These are phyloP conservation scores for Xanthostigma xanthostigma DNA, from an alignment of 2,888 invertebrate species.

Conservation along the genomic window DNA sequence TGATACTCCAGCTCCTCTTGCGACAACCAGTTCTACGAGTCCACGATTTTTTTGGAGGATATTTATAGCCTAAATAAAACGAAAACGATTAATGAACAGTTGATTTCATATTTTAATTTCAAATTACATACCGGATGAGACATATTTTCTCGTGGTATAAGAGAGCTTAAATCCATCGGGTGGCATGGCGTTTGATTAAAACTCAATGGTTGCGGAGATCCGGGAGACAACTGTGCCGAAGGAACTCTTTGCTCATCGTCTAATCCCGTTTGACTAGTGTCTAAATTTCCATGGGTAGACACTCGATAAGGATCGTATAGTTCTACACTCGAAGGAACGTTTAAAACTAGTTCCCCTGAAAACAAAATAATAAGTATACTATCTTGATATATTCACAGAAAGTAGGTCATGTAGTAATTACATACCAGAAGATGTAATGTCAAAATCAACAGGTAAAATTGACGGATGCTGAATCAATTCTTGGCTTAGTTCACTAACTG, in stretches of 20 bases:
- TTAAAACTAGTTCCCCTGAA: constrained; percentile 43
- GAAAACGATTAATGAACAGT: too few relatives aligned
- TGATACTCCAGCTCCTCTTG: constrained; percentile 24
- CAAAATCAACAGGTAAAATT: constrained; percentile 84
- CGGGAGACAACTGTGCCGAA: constrained; percentile 56
- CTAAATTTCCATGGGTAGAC: background rate
- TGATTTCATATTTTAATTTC: too few relatives aligned
- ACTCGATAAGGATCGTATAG: constrained; percentile 29
- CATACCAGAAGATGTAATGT: constrained; percentile 66
- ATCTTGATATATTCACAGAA: background rate
- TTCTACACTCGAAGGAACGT: constrained; percentile 41
- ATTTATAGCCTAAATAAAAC: constrained; percentile 37
- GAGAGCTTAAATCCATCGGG: too few relatives aligned
- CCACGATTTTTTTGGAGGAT: constrained; percentile 62
- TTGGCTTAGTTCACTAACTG: constrained; percentile 70
- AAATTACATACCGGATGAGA: too few relatives aligned
- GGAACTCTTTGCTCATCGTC: constrained; percentile 71
- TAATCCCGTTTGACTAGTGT: constrained; percentile 31
- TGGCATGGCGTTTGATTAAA: constrained; percentile 35
- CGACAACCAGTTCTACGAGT: constrained; percentile 48
- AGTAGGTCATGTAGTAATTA: background rate
- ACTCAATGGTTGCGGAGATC: constrained; percentile 54
- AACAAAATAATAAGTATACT: background rate
- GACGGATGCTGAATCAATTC: constrained; percentile 84
- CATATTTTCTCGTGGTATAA: too few relatives aligned